Evolutionary conservation across 2,888 invertebrate species (phyloP).

Genomic region (Oegoconia quadripuncta): DNA sequence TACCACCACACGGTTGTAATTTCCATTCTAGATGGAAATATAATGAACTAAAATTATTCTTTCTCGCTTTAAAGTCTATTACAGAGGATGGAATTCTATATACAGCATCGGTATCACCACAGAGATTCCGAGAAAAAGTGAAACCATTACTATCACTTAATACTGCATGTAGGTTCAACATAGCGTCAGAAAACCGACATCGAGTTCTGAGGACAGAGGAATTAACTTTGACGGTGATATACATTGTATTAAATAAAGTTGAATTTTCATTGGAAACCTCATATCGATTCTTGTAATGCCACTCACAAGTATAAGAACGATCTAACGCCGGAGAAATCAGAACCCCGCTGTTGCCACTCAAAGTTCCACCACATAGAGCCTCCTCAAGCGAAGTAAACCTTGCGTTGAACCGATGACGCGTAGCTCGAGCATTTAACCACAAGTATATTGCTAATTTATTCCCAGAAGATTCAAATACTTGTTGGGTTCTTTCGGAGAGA

Average conservation of each 20-base stretch:
- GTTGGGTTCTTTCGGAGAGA: conserved; percentile 22
- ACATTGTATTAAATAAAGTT: conserved; percentile 40
- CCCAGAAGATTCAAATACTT: conserved; percentile 80
- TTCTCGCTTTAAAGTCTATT: conserved; percentile 42
- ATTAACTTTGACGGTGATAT: conserved; percentile 39
- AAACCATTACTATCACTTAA: no score
- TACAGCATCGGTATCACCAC: conserved; percentile 37
- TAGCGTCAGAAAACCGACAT: conserved; percentile 46
- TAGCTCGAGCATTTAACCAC: conserved; percentile 63
- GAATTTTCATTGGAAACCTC: conserved; percentile 10
- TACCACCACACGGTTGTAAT: conserved; percentile 84
- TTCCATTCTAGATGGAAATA: conserved; percentile 79
- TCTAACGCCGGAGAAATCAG: conserved; percentile 45
- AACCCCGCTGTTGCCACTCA: conserved; percentile 40
- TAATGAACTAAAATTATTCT: conserved; percentile 35
- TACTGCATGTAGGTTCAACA: conserved; percentile 36
- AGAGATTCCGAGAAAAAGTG: conserved; percentile 30
- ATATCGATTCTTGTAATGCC: conserved; percentile 40
- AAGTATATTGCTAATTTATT: conserved; percentile 82
- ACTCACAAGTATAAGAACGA: conserved; percentile 50
- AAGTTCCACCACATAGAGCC: conserved; percentile 54
- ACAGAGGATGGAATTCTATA: conserved; percentile 44
- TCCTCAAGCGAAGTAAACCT: conserved; percentile 82
- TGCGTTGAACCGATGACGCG: conserved; percentile 85
- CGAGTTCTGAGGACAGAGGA: conserved; percentile 33